These are phyloP conservation scores for Leucozona laternaria DNA, from an alignment of 2,888 invertebrate species.

Conservation along the genomic window DNA sequence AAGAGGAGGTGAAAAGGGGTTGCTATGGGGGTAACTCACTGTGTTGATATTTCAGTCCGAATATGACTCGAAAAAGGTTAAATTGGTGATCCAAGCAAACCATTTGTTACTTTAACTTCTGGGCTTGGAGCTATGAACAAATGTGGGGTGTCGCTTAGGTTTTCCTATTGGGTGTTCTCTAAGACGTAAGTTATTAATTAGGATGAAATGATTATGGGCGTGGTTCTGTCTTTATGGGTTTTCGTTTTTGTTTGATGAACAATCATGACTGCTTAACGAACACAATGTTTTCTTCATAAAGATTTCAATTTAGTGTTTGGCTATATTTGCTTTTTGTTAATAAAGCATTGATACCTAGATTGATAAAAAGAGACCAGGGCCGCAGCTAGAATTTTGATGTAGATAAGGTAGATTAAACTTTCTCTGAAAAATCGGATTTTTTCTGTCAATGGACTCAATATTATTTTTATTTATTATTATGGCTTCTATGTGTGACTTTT, in stretches of 20 bases:
- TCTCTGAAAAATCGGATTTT: too few species aligned
- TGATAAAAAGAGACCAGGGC: background rate
- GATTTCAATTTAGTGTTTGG: background rate
- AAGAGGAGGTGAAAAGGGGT: conserved; percentile 15
- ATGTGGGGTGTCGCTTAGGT: background rate
- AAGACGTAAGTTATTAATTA: conserved; percentile 40
- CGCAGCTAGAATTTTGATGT: too few species aligned
- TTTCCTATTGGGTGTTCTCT: conserved; percentile 20
- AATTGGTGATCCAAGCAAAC: conserved; percentile 63
- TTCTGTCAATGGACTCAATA: too few species aligned
- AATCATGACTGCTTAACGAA: background rate
- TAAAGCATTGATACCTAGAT: background rate
- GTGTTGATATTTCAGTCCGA: background rate
- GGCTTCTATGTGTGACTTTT: too few species aligned
- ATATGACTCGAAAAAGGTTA: conserved; percentile 35
- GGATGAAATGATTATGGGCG: background rate
- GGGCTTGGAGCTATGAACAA: conserved; percentile 16
- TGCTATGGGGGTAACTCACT: background rate
- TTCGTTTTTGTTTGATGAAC: background rate
- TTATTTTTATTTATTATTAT: too few species aligned
- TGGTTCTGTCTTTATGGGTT: background rate
- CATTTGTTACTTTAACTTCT: conserved; percentile 52
- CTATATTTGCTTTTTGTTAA: background rate
- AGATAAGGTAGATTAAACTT: too few species aligned
- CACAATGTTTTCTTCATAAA: background rate